Evolutionary conservation across 2,888 invertebrate species (phyloP).

Genomic region (Ormyrus pomaceus): DNA sequence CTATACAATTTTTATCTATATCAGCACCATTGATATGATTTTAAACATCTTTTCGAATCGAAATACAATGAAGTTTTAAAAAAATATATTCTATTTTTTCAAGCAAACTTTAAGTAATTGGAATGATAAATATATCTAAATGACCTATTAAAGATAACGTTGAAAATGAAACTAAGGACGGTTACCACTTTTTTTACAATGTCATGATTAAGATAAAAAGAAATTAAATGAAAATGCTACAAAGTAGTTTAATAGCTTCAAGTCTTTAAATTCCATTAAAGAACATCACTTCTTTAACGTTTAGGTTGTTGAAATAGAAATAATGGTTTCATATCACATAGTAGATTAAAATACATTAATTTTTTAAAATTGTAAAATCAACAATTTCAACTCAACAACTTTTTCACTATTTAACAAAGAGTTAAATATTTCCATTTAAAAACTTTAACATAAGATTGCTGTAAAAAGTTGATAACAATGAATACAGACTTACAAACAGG

Average conservation of each 20-base stretch:
- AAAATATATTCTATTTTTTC: slow-evolving; percentile 15
- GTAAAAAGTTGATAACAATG: slow-evolving; percentile 41
- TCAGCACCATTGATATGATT: slow-evolving; percentile 37
- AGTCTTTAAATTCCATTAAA: slow-evolving; percentile 37
- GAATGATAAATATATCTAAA: slow-evolving; percentile 45
- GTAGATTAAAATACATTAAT: slow-evolving; percentile 23
- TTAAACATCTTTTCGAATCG: neutral
- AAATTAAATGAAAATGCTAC: neutral
- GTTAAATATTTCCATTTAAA: slow-evolving; percentile 15
- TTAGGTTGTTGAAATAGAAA: neutral
- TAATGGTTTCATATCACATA: slow-evolving; percentile 21
- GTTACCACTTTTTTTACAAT: slow-evolving; percentile 25
- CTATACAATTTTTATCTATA: slow-evolving; percentile 36
- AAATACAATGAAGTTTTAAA: slow-evolving; percentile 28
- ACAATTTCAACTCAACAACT: slow-evolving; percentile 16
- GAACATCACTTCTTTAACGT: slow-evolving; percentile 19
- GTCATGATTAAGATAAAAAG: slow-evolving; percentile 16
- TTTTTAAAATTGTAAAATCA: slow-evolving; percentile 27
- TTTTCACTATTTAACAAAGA: slow-evolving; percentile 8
- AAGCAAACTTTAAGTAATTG: slow-evolving; percentile 18
- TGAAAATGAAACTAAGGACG: slow-evolving; percentile 33
- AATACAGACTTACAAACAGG: slow-evolving; percentile 14
- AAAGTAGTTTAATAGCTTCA: slow-evolving; percentile 23
- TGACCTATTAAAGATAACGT: slow-evolving; percentile 7
- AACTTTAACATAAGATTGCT: slow-evolving; percentile 24